Evolutionary conservation across 2,797 vertebrate species (phyloP).

Genomic region (Eulemur rubriventer): DNA sequence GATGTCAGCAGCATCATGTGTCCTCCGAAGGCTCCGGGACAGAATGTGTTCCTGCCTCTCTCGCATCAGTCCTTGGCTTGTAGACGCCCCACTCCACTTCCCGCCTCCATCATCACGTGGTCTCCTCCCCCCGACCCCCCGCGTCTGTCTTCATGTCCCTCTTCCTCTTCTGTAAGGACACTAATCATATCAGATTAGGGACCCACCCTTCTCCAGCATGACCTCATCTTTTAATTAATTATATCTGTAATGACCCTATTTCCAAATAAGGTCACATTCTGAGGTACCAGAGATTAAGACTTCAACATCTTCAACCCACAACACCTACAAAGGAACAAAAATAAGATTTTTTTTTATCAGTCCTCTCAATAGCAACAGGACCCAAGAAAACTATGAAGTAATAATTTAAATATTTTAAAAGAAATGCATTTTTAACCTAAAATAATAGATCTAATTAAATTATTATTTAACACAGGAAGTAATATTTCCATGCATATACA

Average conservation of each 20-base stretch:
- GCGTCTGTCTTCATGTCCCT: neutral
- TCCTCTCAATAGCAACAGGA: too few relatives aligned
- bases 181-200: neutral
- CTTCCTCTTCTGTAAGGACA: neutral
- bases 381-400: neutral
- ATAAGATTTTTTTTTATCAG: neutral
- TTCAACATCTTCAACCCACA: neutral
- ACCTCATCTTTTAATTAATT: neutral
- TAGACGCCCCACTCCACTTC: neutral
- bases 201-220: too few relatives aligned
- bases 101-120: accelerated
- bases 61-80: accelerated
- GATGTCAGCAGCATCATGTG: neutral
- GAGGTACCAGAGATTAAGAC: neutral
- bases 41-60: neutral
- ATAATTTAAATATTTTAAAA: neutral
- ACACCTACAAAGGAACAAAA: neutral
- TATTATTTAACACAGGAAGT: neutral
- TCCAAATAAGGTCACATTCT: neutral
- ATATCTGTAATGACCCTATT: neutral
- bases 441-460: neutral
- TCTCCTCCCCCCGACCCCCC: too few relatives aligned
- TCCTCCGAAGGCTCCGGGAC: neutral
- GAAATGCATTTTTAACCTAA: neutral
- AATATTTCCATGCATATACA: neutral